Conservation (phyloP, 2,797 vertebrate genomes). For the Rhynchotus rufescens region DNA sequence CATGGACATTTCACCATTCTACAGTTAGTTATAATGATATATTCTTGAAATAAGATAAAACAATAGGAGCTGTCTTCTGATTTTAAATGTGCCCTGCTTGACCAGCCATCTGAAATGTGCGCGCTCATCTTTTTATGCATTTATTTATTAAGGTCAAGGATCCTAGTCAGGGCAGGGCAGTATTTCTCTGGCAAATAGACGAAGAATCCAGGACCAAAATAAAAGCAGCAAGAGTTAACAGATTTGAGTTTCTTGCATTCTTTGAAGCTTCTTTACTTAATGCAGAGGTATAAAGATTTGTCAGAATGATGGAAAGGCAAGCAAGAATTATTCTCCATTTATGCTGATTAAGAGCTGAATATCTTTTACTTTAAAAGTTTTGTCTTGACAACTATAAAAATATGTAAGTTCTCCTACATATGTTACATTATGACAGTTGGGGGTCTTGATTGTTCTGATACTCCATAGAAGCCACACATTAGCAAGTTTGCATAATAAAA, state of each 20-base stretch:
- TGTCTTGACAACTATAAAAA: constrained; percentile 14
- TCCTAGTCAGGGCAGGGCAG: neutral
- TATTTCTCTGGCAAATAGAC: constrained; percentile 6
- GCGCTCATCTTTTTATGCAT: neutral
- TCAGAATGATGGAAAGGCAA: neutral
- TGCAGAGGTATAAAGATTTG: neutral
- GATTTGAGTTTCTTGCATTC: constrained; percentile 15
- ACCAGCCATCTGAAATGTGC: neutral
- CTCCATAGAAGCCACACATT: neutral
- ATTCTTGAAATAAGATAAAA: neutral
- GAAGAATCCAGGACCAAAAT: neutral
- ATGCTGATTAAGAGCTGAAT: neutral
- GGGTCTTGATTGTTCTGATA: neutral
- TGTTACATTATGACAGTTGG: neutral
- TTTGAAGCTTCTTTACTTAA: neutral
- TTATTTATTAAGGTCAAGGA: neutral
- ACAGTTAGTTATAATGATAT: constrained; percentile 7
- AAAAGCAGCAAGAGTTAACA: neutral
- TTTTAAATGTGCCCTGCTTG: neutral
- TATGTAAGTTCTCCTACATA: neutral
- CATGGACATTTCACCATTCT: neutral
- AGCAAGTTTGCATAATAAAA: neutral
- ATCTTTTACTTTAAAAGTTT: constrained; percentile 28
- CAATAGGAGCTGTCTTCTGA: neutral
- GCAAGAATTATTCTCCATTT: neutral